These are phyloP conservation scores for Henricia sp. DNA, from an alignment of 53 echinoderm and acorn worm genomes.

Conservation along the genomic window DNA sequence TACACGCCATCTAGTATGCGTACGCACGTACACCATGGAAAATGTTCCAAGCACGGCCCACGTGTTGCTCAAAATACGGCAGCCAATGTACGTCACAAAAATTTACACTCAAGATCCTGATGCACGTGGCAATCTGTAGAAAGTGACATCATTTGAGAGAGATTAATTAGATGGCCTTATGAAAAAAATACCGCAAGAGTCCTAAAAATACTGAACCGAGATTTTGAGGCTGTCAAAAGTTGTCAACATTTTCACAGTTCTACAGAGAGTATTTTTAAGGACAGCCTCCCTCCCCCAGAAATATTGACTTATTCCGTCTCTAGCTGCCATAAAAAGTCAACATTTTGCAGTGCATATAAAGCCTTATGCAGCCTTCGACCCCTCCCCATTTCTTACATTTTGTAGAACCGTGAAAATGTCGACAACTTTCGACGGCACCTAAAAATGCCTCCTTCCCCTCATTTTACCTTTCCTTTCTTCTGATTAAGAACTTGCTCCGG, in stretches of 20 bases:
- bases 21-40: neutral
- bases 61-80: neutral
- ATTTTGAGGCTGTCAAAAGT: neutral
- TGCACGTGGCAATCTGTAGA: too few relatives aligned
- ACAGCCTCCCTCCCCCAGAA: neutral
- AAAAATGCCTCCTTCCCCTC: neutral
- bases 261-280: too few relatives aligned
- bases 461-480: slow-evolving; percentile 19
- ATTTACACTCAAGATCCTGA: too few relatives aligned
- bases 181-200: too few relatives aligned
- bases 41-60: neutral
- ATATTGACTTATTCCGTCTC: neutral
- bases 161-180: too few relatives aligned
- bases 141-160: too few relatives aligned
- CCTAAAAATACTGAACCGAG: neutral
- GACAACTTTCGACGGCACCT: neutral
- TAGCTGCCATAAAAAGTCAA: too few relatives aligned
- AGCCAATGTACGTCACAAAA: too few relatives aligned
- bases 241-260: too few relatives aligned
- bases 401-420: neutral
- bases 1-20: neutral
- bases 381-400: neutral
- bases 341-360: neutral
- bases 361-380: neutral
- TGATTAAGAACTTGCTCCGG: slow-evolving; percentile 9